Evolutionary conservation across 1,140 invertebrate species (phyloP).

Genomic region (Drosophila carrolli): DNA sequence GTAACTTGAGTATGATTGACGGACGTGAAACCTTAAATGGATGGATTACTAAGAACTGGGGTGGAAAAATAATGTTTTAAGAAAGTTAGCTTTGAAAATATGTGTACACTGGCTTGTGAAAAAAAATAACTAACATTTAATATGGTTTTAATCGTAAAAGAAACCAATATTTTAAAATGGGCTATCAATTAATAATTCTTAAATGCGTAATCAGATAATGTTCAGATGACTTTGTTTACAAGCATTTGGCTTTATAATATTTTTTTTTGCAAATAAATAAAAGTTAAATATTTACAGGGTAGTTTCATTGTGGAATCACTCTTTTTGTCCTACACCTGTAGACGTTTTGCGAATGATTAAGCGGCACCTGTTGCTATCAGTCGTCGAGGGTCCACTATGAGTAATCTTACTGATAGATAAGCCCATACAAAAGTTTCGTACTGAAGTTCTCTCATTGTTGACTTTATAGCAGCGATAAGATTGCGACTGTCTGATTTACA

Average conservation of each 20-base stretch:
- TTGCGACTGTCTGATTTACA: conserved; percentile 49
- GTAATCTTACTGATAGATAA: conserved; percentile 67
- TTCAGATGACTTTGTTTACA: too few species aligned
- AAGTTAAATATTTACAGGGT: not conserved
- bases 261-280: too few species aligned
- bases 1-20: conserved; percentile 18
- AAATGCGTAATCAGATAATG: too few species aligned
- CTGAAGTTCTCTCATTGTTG: conserved; percentile 48
- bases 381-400: conserved; percentile 43
- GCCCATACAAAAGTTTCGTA: conserved; percentile 32
- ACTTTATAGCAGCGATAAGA: conserved; percentile 62
- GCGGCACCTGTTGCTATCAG: conserved; percentile 75
- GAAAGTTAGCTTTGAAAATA: not conserved
- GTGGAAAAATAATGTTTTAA: not conserved
- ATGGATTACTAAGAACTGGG: conserved; percentile 1
- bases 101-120: too few species aligned
- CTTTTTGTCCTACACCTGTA: conserved; percentile 20
- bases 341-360: conserved; percentile 65
- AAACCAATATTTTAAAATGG: too few species aligned
- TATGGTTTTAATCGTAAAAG: too few species aligned
- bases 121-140: too few species aligned
- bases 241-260: too few species aligned
- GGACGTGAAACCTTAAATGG: conserved; percentile 2
- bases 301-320: not conserved
- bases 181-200: too few species aligned